A percentile compares a stretch with the other conserved stretches of the same genome.
Conservation (phyloP, 1,140 invertebrate species). For the Pseudomyrmex sp. region DNA sequence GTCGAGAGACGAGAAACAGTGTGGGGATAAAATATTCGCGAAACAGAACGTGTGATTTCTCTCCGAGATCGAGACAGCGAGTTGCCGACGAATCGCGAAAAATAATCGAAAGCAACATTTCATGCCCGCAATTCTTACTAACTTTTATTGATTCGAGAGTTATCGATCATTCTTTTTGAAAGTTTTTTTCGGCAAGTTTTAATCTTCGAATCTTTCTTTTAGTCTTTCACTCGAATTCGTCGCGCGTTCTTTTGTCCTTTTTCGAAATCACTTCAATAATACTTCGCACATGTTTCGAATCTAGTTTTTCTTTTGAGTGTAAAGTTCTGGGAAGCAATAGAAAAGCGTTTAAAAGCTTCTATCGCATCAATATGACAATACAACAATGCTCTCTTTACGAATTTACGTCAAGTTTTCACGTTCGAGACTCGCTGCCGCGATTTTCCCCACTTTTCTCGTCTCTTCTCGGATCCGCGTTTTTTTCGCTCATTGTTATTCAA, state of each 20-base stretch:
- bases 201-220: constrained; percentile 7
- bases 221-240: background rate
- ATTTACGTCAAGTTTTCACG: background rate
- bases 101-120: too few species aligned
- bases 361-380: background rate
- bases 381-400: background rate
- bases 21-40: constrained; percentile 9
- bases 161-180: background rate
- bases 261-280: background rate
- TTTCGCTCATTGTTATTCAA: background rate
- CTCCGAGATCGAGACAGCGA: background rate
- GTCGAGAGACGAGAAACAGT: constrained; percentile 30
- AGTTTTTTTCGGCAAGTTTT: background rate
- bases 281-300: background rate
- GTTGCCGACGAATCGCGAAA: background rate
- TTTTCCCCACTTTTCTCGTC: constrained; percentile 1
- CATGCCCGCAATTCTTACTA: background rate
- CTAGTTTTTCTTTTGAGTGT: background rate
- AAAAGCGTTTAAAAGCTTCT: background rate
- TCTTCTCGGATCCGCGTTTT: background rate
- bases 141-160: background rate
- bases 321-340: constrained; percentile 15
- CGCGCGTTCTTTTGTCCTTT: background rate
- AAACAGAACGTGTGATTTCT: constrained; percentile 1
- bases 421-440: constrained; percentile 12